These are phyloP conservation scores for Gallinago media DNA, from an alignment of 2,113 vertebrate species.

Conservation along the genomic window DNA sequence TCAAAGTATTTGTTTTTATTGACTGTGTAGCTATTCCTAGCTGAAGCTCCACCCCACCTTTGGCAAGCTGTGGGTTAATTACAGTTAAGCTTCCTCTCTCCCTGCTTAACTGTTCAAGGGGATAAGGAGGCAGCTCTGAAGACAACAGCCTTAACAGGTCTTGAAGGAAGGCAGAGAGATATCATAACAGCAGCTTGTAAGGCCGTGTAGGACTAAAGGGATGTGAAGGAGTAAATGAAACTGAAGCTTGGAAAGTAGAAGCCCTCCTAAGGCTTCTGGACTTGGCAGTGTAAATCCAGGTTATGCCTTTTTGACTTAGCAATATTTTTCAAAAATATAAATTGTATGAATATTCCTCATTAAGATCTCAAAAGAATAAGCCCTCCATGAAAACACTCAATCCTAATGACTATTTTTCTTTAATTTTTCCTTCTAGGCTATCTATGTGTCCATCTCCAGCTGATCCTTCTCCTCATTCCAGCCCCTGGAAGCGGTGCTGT, in stretches of 20 bases:
- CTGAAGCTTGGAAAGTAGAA: not conserved
- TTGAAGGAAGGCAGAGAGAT: not conserved
- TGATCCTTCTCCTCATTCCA: not conserved
- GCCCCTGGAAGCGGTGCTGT: not conserved
- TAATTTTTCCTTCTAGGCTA: not conserved
- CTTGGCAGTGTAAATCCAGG: not conserved
- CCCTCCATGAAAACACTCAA: not conserved
- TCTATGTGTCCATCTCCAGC: not conserved
- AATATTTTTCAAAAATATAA: not conserved
- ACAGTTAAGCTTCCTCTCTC: not conserved
- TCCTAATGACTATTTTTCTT: not conserved
- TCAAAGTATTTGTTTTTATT: not conserved
- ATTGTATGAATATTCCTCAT: not conserved
- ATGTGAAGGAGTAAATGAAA: not conserved
- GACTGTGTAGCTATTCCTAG: accelerated
- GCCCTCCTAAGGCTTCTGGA: not conserved
- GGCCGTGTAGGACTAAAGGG: not conserved
- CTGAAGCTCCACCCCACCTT: not conserved
- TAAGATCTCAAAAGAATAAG: not conserved
- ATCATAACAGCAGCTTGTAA: not conserved
- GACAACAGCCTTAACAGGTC: not conserved
- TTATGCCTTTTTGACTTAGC: not conserved
- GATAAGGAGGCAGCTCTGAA: slow-evolving; percentile 6
- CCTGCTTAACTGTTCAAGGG: not conserved
- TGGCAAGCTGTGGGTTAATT: slow-evolving; percentile 5